Evolutionary conservation across 2,113 vertebrate genomes (phyloP), one percentile per base, ranked within the genome.

Genomic region (Ammodytes dubius): DNA sequence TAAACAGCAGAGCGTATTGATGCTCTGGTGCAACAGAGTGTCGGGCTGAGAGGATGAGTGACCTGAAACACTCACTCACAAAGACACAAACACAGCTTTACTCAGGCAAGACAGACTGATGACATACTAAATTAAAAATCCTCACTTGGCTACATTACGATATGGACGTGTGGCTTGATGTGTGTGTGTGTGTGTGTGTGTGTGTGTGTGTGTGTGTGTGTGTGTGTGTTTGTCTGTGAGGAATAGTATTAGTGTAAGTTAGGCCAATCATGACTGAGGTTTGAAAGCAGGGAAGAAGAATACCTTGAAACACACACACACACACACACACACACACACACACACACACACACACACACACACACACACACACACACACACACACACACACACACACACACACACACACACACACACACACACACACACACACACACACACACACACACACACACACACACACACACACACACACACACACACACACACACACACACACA

Each of bases 51-150:
- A 67, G 70, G 67, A 78, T 46, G 67, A 79, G 46, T 49, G 74
- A 84, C 69, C 77, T 61, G 47, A 78, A 74, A 63, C 68, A 79
- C 27, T 27, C 50, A 39, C 74, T 70, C 74, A 81, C 64, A 5
- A 63, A 86, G 50, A 71, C 83, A 66, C 64, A 84, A 81, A 84
- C 69, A 63, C 80, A 75, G 50, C 46, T 63, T 82, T 82, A 57
- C 69, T 74, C 53, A 69, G 46, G 76, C 56, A 78, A 82, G 81
- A 75, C 81, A 82, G 81, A 75, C 73, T 78, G 69, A 66, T 52
- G 72, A 27, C 27, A 27, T 74, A 84, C 85, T 80, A 82, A 88
- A 85, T 90, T 78, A 85, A 50, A 86, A 68, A 12, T 76, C 70
- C 68, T 65, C 52, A 35, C 43, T 79, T 43, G 61, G 59, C 63